Percentiles rank a stretch among this genome's conserved stretches.
Conservation (phyloP, 1,140 invertebrate genomes). For the Procambarus clarkii region DNA sequence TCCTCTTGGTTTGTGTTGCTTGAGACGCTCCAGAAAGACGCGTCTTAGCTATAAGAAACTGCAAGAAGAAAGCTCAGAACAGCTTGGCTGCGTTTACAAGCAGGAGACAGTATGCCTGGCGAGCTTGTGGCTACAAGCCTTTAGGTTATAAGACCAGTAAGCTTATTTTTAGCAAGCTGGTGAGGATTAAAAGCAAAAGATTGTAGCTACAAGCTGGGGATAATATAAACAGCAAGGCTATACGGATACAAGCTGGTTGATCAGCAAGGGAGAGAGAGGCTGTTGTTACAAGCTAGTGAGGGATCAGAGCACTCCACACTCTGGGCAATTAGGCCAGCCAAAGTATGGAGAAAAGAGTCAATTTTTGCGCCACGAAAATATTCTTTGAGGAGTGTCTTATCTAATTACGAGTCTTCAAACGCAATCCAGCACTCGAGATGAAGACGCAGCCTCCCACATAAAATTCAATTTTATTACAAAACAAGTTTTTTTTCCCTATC, state of each 20-base stretch:
- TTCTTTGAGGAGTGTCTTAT: conserved; percentile 64
- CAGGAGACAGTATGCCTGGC: background rate
- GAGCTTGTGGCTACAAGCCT: background rate
- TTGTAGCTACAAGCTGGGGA: background rate
- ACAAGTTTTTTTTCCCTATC: conserved; percentile 23
- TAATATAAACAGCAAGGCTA: background rate
- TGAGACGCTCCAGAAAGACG: too few species aligned
- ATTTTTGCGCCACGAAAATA: conserved; percentile 64
- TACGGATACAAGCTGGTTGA: background rate
- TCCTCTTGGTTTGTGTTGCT: too few species aligned
- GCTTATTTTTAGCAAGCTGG: background rate
- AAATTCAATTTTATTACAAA: conserved; percentile 62
- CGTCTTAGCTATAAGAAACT: too few species aligned
- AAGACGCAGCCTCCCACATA: conserved; percentile 1
- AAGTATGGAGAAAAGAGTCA: conserved; percentile 58
- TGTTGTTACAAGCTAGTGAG: conserved; percentile 25
- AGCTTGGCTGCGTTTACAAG: background rate
- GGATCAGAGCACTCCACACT: conserved; percentile 30
- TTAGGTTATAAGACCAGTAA: background rate
- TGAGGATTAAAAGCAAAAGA: background rate
- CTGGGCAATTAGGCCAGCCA: conserved; percentile 53
- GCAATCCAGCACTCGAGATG: conserved; percentile 29
- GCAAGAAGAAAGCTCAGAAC: too few species aligned
- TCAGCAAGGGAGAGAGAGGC: background rate
- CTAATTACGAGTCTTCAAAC: conserved; percentile 64